Base-by-base conservation (phyloP, 2,113 vertebrate species). In the Indicator maculatus region DNA sequence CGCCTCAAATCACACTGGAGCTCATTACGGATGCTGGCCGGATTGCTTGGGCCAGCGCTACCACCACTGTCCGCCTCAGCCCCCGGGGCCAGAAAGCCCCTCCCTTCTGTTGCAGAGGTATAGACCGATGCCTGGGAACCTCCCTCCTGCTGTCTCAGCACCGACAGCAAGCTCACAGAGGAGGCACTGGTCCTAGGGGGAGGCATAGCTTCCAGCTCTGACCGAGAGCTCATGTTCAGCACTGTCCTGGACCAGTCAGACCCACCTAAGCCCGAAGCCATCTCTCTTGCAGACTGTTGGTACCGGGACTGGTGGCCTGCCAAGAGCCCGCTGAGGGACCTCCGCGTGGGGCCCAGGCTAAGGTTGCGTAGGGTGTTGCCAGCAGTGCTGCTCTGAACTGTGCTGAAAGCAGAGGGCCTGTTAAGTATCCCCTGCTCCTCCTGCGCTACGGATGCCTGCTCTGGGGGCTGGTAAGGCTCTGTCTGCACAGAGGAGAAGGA, bases 1-100 rank as follows among this genome's bases (percentile, higher is more conserved):
- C 99, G 99, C 97, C 99, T 99, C 96, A 99, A 97, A 97, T 99
- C 99, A 97, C 99, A 99, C 60, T 99, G 99, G 95, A 99, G 98
- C 77, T 99, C 99, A 20, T 99, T 99, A 59, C 99, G 98, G 95
- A 99, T 98, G 74, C 98, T 98, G 58, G 98, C 98, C 6, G 99
- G 98, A 79, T 98, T 99, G 70, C 98, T 99, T 1, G 98, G 98
- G 91, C 98, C 98, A 55, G 98, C 98, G 28, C 95, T 88, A 6
- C 97, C 75, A 31, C 97, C 98, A 72, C 97, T 91, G 61, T 99
- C 98, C 56, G 96, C 97, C 95, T 98, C 98, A 93, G 97, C 66
- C 89, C 98, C 98, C 0, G 98, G 97, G 8, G 97, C 95, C 66
- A 98, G 97, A 96, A 99, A 99, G 44, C 99, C 99, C 80, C 99